These are phyloP conservation scores for Oxycera nigricornis DNA, from an alignment of 2,888 invertebrate species.

Conservation along the genomic window DNA sequence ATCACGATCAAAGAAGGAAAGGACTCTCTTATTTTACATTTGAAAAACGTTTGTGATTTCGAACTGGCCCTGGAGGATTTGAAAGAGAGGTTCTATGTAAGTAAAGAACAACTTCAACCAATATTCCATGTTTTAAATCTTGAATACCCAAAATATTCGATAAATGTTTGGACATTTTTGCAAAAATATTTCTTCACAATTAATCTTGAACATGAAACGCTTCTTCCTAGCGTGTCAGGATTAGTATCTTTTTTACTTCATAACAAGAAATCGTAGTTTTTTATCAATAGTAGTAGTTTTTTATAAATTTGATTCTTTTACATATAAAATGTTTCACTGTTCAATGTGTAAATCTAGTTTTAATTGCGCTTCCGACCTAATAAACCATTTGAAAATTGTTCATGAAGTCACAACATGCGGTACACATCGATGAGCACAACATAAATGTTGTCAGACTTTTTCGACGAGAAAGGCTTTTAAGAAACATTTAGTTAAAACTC, in stretches of 20 bases:
- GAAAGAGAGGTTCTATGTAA: not conserved
- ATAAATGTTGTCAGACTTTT: not conserved
- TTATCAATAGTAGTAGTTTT: no score
- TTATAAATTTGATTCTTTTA: no score
- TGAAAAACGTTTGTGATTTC: not conserved
- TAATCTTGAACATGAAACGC: not conserved
- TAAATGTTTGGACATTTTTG: not conserved
- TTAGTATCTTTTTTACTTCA: constrained; percentile 21
- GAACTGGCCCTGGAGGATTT: not conserved
- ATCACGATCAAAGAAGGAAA: not conserved
- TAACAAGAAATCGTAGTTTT: not conserved
- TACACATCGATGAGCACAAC: not conserved
- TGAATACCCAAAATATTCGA: not conserved
- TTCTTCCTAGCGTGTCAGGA: constrained; percentile 22
- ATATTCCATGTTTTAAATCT: not conserved
- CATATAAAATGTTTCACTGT: no score
- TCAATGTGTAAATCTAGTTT: not conserved
- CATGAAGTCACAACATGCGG: not conserved
- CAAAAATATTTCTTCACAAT: not conserved
- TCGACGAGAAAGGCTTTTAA: not conserved
- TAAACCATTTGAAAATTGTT: not conserved
- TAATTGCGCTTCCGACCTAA: not conserved
- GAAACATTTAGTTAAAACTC: not conserved
- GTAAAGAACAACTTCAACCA: not conserved
- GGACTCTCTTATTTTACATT: not conserved